A percentile compares a stretch with the other conserved stretches of the same genome.
Evolutionary conservation across 2,888 invertebrate species (phyloP).

Genomic region (Andrena trimmerana): DNA sequence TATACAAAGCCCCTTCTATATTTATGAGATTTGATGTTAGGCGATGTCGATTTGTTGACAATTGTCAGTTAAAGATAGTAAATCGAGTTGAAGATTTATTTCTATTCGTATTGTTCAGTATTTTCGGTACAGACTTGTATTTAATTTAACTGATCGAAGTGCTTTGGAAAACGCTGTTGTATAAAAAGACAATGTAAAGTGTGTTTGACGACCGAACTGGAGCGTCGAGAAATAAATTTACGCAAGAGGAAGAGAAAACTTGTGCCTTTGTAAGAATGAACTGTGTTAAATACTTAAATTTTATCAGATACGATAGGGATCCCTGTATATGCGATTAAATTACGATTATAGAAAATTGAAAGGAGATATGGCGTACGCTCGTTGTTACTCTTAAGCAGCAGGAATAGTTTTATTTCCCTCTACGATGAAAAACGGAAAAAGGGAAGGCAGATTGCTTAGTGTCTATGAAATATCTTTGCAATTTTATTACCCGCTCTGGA

Average conservation of each 20-base stretch:
- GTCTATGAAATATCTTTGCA: constrained; percentile 52
- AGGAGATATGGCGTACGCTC: constrained; percentile 13
- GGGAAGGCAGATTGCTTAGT: constrained; percentile 44
- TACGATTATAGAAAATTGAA: constrained; percentile 4
- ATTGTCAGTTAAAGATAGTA: too few species aligned
- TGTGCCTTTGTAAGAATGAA: constrained; percentile 75
- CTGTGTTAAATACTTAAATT: constrained; percentile 62
- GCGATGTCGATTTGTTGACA: too few species aligned
- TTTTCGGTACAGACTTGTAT: neutral
- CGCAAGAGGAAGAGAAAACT: constrained; percentile 58
- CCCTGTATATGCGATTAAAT: constrained; percentile 43
- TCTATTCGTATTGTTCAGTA: too few species aligned
- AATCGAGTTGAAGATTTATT: too few species aligned
- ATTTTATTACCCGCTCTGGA: constrained; percentile 56
- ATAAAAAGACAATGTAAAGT: neutral
- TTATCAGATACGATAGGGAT: constrained; percentile 57
- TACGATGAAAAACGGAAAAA: constrained; percentile 22
- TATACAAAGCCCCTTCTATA: too few species aligned
- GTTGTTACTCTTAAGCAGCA: constrained; percentile 46
- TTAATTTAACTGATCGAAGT: neutral
- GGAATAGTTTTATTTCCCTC: constrained; percentile 49
- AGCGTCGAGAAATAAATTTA: constrained; percentile 39
- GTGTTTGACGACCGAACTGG: constrained; percentile 19
- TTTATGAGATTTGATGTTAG: too few species aligned
- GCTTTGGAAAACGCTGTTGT: constrained; percentile 17